A percentile compares a stretch with the other conserved stretches of the same genome.
Evolutionary conservation across 30 jellyfish, hydroid and myxozoan genomes (phyloP).

Genomic region (Mastigias papua): DNA sequence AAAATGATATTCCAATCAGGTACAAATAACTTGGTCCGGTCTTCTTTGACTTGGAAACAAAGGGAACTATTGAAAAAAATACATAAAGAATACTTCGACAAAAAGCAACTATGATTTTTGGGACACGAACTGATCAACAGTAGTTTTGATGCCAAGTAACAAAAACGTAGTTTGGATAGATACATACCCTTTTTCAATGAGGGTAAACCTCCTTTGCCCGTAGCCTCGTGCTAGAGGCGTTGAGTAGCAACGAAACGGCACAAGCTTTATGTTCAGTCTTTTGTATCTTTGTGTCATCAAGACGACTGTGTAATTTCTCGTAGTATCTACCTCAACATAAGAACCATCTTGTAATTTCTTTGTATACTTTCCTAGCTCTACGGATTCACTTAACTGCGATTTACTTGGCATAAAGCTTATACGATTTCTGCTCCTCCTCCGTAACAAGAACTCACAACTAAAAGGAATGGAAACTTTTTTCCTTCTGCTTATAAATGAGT

Average conservation of each 20-base stretch:
- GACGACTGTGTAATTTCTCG: constrained; percentile 57
- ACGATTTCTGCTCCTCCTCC: constrained; percentile 34
- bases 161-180: background rate
- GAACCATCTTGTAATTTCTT: constrained; percentile 15
- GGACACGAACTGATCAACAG: no score
- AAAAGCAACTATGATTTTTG: no score
- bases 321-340: constrained; percentile 41
- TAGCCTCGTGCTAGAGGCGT: constrained; percentile 58
- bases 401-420: constrained; percentile 42
- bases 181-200: constrained; percentile 77
- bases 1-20: no score
- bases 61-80: no score
- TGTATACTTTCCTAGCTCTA: constrained; percentile 28
- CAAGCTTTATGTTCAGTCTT: constrained; percentile 45
- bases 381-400: constrained; percentile 11
- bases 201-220: constrained; percentile 27
- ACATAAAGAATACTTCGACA: no score
- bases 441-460: constrained; percentile 65
- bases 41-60: no score
- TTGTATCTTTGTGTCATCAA: constrained; percentile 44
- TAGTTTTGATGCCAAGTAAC: no score
- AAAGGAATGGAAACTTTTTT: constrained; percentile 76
- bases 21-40: no score
- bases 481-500: constrained; percentile 63
- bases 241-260: constrained; percentile 67